phyloP scores from a whole-genome alignment of 2,888 invertebrate genomes.

The Eumacrocentrus americanus region DNA sequence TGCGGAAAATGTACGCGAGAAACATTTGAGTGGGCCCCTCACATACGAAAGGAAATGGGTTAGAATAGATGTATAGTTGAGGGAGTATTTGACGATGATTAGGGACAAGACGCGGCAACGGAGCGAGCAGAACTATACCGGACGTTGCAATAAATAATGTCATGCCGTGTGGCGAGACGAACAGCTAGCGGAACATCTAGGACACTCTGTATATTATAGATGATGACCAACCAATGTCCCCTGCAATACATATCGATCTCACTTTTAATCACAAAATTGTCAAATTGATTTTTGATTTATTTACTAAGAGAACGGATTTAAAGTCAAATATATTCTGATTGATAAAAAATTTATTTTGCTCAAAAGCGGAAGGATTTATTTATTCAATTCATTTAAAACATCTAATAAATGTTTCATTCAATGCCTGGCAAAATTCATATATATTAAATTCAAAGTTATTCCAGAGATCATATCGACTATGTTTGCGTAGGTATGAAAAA shows the following conservation, averaged over 20 bases:
- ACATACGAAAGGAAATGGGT: constrained; percentile 26
- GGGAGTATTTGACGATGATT: constrained; percentile 26
- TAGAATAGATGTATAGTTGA: constrained; percentile 32
- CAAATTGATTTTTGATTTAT: no score
- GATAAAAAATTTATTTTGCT: no score
- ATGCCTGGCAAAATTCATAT: no score
- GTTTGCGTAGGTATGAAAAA: neutral
- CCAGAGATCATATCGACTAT: neutral
- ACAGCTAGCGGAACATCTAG: constrained; percentile 48
- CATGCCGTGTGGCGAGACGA: constrained; percentile 23
- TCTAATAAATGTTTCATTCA: no score
- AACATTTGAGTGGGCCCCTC: constrained; percentile 23
- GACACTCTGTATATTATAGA: constrained; percentile 45
- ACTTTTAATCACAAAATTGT: no score
- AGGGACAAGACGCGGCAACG: constrained; percentile 29
- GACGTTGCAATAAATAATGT: constrained; percentile 37
- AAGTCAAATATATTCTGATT: no score
- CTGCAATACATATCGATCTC: constrained; percentile 1
- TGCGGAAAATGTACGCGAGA: neutral
- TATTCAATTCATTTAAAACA: no score
- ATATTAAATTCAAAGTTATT: no score
- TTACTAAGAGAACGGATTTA: no score
- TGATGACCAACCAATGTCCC: constrained; percentile 38
- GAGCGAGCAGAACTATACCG: constrained; percentile 27
- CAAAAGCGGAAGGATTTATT: no score